A percentile compares a stretch with the other conserved stretches of the same genome.
These are phyloP conservation scores for Coturnix japonica DNA, from an alignment of 2,113 vertebrate species.

Conservation along the genomic window DNA sequence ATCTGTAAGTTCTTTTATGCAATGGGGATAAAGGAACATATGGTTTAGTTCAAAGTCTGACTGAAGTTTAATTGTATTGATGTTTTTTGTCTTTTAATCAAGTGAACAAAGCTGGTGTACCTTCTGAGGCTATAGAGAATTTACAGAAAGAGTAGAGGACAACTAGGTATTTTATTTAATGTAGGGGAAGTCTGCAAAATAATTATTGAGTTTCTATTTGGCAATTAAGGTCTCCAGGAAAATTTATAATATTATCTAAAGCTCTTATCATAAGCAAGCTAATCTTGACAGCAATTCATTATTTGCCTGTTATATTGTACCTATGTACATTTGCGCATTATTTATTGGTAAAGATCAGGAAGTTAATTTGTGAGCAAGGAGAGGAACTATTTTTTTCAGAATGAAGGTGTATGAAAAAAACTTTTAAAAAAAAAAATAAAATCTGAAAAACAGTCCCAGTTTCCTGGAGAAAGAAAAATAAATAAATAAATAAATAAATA, in stretches of 20 bases:
- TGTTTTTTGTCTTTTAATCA: constrained; percentile 8
- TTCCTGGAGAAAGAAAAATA: neutral
- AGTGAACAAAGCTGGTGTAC: neutral
- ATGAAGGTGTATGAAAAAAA: neutral
- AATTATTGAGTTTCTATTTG: neutral
- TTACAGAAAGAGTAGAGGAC: neutral
- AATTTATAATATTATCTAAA: neutral
- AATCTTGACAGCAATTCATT: constrained; percentile 12
- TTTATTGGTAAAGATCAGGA: constrained; percentile 12
- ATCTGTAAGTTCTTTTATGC: neutral
- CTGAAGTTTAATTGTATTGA: neutral
- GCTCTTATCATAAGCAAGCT: neutral
- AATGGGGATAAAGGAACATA: neutral
- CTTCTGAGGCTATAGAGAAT: neutral
- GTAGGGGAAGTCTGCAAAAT: too few species aligned
- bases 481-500: neutral
- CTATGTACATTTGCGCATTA: neutral
- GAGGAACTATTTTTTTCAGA: neutral
- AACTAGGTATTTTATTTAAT: neutral
- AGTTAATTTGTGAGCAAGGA: neutral
- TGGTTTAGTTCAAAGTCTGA: neutral
- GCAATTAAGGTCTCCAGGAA: neutral
- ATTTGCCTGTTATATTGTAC: neutral
- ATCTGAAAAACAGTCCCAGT: neutral
- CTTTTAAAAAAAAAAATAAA: neutral